Conservation (phyloP, 1,140 invertebrate genomes). For the Pogonomyrmex californicus region DNA sequence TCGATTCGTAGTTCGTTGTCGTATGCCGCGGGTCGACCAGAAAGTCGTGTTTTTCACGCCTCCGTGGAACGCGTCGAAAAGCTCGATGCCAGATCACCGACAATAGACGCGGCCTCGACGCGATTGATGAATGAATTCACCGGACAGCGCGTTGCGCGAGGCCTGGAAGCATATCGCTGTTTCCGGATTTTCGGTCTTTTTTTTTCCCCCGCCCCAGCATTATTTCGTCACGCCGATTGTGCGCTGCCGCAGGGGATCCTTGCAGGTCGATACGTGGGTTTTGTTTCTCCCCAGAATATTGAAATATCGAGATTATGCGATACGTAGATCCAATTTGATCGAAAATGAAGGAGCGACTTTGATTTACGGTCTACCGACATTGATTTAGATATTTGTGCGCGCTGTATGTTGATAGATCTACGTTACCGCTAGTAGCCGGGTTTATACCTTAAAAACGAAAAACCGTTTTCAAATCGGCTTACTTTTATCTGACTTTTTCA, state of each 20-base stretch:
- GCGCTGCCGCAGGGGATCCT: background rate
- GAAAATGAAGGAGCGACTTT: constrained; percentile 57
- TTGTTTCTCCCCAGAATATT: constrained; percentile 33
- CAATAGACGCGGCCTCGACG: constrained; percentile 66
- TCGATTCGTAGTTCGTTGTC: constrained; percentile 16
- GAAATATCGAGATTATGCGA: constrained; percentile 60
- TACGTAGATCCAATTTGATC: constrained; percentile 56
- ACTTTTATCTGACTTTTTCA: constrained; percentile 60
- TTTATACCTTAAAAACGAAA: constrained; percentile 47
- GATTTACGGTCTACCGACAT: constrained; percentile 38
- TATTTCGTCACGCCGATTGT: constrained; percentile 48
- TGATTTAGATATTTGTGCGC: constrained; percentile 42
- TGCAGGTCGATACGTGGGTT: constrained; percentile 5
- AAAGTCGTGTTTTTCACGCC: constrained; percentile 67
- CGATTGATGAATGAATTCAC: constrained; percentile 75
- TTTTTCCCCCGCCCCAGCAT: constrained; percentile 16
- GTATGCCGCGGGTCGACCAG: constrained; percentile 25
- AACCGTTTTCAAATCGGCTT: constrained; percentile 44
- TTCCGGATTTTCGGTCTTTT: constrained; percentile 52
- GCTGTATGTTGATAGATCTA: constrained; percentile 24
- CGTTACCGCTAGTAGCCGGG: background rate
- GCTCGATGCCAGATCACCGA: constrained; percentile 60
- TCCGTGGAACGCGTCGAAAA: constrained; percentile 60
- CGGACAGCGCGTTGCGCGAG: constrained; percentile 38
- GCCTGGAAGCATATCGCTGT: constrained; percentile 53